phyloP scores from a whole-genome alignment of 2,888 invertebrate species.

The Keiferia lycopersicella region DNA sequence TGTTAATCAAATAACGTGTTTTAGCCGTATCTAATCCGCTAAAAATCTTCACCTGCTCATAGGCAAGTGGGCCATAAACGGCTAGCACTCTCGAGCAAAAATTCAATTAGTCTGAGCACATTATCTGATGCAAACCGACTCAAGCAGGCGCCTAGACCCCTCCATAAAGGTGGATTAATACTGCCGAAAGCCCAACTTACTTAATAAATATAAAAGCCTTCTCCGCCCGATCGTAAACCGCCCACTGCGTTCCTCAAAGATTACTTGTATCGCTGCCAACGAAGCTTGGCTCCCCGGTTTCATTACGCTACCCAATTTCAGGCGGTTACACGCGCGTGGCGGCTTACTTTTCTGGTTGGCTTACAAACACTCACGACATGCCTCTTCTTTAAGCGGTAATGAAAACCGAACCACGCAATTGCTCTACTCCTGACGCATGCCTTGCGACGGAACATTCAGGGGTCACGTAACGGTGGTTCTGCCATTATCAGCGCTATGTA shows the following conservation, averaged over 20 bases:
- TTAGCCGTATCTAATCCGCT: background rate
- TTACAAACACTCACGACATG: no score
- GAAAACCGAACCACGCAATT: no score
- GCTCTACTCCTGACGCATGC: no score
- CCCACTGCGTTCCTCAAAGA: constrained; percentile 77
- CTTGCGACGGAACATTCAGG: constrained; percentile 44
- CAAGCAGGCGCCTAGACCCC: constrained; percentile 66
- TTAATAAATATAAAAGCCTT: constrained; percentile 83
- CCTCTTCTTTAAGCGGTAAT: no score
- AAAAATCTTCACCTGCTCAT: background rate
- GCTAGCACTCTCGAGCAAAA: constrained; percentile 15
- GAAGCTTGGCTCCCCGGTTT: constrained; percentile 57
- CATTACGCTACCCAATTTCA: constrained; percentile 53
- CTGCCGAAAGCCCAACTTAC: constrained; percentile 80
- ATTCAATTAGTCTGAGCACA: constrained; percentile 24
- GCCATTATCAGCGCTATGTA: constrained; percentile 80
- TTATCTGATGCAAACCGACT: constrained; percentile 29
- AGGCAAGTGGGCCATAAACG: constrained; percentile 19
- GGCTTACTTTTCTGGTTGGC: no score
- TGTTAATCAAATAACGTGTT: background rate
- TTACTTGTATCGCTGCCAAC: constrained; percentile 72
- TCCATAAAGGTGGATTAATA: constrained; percentile 80
- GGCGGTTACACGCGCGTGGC: constrained; percentile 24
- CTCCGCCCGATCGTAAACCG: constrained; percentile 74
- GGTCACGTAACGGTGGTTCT: constrained; percentile 54